phyloP scores from a whole-genome alignment of 2,888 invertebrate genomes.

The Phania funesta region DNA sequence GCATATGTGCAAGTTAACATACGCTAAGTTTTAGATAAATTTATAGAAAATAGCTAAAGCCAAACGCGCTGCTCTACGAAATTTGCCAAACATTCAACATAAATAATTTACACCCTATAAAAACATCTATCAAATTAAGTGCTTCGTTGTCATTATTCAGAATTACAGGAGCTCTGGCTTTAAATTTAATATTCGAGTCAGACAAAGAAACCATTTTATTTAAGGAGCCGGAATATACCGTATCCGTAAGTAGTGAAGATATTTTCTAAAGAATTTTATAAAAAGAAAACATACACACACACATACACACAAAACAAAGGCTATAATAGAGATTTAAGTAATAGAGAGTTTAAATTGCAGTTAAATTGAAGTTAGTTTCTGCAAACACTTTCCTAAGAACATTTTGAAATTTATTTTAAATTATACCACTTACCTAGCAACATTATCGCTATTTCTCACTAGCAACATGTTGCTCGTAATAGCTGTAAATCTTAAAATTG shows the following conservation, averaged over 20 bases:
- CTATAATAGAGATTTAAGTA: too few relatives aligned
- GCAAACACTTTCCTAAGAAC: too few relatives aligned
- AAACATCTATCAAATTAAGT: neutral
- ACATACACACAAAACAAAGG: neutral
- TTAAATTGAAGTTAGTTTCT: too few relatives aligned
- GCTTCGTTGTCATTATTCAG: neutral
- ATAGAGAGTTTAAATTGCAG: too few relatives aligned
- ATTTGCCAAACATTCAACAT: neutral
- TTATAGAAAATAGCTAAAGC: neutral
- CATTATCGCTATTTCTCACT: too few relatives aligned
- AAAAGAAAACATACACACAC: too few relatives aligned
- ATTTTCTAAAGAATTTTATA: neutral
- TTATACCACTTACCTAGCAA: too few relatives aligned
- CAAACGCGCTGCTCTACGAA: neutral
- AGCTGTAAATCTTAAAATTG: too few relatives aligned
- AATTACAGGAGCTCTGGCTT: slow-evolving; percentile 75
- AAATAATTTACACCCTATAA: neutral
- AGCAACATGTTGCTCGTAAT: too few relatives aligned
- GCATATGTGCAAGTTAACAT: neutral
- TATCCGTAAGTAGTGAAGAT: slow-evolving; percentile 79
- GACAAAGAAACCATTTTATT: slow-evolving; percentile 78
- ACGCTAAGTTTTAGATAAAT: neutral
- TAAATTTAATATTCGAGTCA: slow-evolving; percentile 76
- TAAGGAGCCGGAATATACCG: slow-evolving; percentile 81
- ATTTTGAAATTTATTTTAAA: too few relatives aligned